Conservation (phyloP, 2,113 vertebrate species). For the Vanacampus margaritifer region DNA sequence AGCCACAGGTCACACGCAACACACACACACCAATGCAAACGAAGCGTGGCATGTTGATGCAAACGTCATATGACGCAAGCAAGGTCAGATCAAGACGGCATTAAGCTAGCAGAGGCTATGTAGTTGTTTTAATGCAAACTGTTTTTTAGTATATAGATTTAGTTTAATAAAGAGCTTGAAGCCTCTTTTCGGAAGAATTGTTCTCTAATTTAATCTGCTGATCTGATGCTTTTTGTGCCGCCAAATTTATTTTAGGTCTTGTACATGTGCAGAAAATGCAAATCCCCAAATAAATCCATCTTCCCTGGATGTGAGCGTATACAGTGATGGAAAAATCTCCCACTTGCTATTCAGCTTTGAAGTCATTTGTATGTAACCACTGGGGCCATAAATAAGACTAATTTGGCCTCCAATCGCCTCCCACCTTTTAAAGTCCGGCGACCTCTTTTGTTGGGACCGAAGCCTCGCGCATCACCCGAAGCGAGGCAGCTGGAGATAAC, state of each 20-base stretch:
- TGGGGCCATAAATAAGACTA: background rate
- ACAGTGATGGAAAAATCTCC: no score
- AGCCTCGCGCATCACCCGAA: background rate
- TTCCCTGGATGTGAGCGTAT: no score
- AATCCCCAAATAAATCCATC: no score
- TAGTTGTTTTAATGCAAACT: no score
- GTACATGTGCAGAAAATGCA: no score
- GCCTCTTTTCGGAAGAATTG: no score
- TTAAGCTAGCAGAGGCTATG: no score
- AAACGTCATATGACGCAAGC: constrained; percentile 26
- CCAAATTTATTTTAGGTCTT: no score
- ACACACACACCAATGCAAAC: constrained; percentile 8
- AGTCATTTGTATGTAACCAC: background rate
- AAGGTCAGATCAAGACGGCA: constrained; percentile 21
- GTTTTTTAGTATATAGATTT: no score
- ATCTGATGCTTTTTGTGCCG: no score
- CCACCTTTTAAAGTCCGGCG: background rate
- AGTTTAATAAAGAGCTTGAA: no score
- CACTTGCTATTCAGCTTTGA: background rate
- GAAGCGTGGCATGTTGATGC: constrained; percentile 3
- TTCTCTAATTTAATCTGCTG: no score
- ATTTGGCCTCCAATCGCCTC: background rate
- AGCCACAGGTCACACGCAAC: constrained; percentile 1
- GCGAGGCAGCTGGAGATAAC: background rate
- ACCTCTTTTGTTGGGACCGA: background rate